phyloP scores from a whole-genome alignment of 2,797 vertebrate genomes.

The Pseudochromis fuscus region DNA sequence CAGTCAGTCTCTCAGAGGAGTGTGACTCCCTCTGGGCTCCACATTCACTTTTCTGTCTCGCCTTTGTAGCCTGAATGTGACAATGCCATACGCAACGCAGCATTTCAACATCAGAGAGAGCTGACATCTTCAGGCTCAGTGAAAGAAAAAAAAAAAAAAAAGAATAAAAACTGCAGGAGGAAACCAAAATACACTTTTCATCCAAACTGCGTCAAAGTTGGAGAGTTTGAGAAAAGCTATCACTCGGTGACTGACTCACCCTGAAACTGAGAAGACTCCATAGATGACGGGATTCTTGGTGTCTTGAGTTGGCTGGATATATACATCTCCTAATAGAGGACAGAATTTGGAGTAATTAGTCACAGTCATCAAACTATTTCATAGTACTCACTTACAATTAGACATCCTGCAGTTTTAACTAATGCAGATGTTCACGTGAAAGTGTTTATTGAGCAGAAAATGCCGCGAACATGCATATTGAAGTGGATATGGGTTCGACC shows the following conservation, averaged over 20 bases:
- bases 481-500: too few relatives aligned
- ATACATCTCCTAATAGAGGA: constrained; percentile 91
- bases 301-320: constrained; percentile 98
- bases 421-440: too few relatives aligned
- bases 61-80: constrained; percentile 68
- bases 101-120: constrained; percentile 68
- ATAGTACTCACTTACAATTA: too few relatives aligned
- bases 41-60: constrained; percentile 53
- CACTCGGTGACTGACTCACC: constrained; percentile 90
- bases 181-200: constrained; percentile 55
- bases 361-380: constrained; percentile 26
- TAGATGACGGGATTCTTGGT: constrained; percentile 98
- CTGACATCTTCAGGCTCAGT: constrained; percentile 52
- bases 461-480: too few relatives aligned
- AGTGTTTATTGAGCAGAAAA: too few relatives aligned
- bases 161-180: constrained; percentile 40
- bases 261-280: constrained; percentile 95
- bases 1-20: constrained; percentile 51
- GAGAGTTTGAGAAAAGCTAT: constrained; percentile 51
- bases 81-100: constrained; percentile 46
- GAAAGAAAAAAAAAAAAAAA: constrained; percentile 60
- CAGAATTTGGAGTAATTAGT: constrained; percentile 30
- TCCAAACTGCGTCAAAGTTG: constrained; percentile 46
- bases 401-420: constrained; percentile 1
- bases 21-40: constrained; percentile 51